phyloP scores from a whole-genome alignment of 2,888 invertebrate species.

The Drosophila merina region DNA sequence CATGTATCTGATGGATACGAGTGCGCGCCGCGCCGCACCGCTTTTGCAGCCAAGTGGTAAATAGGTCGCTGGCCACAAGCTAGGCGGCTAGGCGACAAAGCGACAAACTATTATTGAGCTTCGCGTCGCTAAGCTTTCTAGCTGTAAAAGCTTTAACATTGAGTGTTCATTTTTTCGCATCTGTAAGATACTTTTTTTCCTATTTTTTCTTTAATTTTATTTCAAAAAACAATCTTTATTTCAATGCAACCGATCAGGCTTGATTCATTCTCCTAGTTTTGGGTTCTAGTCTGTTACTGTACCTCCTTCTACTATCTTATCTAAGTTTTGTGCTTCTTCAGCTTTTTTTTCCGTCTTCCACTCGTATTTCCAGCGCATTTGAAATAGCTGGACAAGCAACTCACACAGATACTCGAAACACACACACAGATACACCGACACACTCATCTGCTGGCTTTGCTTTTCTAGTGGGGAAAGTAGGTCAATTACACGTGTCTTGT shows the following conservation, averaged over 20 bases:
- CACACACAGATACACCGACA: conserved; percentile 17
- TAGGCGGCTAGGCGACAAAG: conserved; percentile 12
- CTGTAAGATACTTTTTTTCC: conserved; percentile 32
- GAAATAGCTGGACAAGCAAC: conserved; percentile 37
- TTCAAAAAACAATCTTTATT: conserved; percentile 5
- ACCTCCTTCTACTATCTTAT: conserved; percentile 26
- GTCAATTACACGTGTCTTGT: conserved; percentile 82
- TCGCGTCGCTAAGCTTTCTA: conserved; percentile 37
- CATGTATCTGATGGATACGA: conserved; percentile 49
- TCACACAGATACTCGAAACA: conserved; percentile 24
- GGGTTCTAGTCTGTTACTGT: background rate
- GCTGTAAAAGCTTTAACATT: conserved; percentile 53
- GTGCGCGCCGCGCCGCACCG: conserved; percentile 8
- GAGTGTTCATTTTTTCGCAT: conserved; percentile 20
- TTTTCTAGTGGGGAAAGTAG: conserved; percentile 80
- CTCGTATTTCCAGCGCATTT: conserved; percentile 24
- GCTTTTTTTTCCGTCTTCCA: conserved; percentile 5
- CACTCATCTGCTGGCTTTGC: conserved; percentile 25
- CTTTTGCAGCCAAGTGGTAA: conserved; percentile 46
- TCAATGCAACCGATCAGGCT: conserved; percentile 5
- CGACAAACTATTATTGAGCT: conserved; percentile 35
- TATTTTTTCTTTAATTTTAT: background rate
- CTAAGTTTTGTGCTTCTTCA: conserved; percentile 8
- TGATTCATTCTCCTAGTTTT: too few relatives aligned
- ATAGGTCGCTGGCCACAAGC: conserved; percentile 70